Conservation (phyloP, 2,797 vertebrate genomes). For the Lycodopsis pacificus region DNA sequence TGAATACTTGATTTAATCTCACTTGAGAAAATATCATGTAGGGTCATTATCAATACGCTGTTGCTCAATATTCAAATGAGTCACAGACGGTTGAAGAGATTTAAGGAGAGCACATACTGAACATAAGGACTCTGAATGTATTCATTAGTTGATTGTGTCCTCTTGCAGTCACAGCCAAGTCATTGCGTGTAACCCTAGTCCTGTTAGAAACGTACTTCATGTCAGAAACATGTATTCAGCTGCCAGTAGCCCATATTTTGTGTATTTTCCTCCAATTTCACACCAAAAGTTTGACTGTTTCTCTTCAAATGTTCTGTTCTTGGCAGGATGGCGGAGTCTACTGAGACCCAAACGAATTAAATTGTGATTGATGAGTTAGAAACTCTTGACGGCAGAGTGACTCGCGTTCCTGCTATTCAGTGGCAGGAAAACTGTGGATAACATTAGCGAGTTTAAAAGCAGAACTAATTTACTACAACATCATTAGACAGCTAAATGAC, state of each 20-base stretch:
- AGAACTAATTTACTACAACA: slow-evolving; percentile 33
- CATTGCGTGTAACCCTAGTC: slow-evolving; percentile 18
- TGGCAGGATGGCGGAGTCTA: slow-evolving; percentile 28
- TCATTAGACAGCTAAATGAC: slow-evolving; percentile 38
- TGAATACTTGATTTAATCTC: slow-evolving; percentile 56
- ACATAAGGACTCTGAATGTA: slow-evolving; percentile 40
- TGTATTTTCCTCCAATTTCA: slow-evolving; percentile 34
- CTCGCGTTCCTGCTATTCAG: slow-evolving; percentile 21
- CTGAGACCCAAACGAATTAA: slow-evolving; percentile 53
- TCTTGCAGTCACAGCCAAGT: slow-evolving; percentile 40
- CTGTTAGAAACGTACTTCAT: slow-evolving; percentile 23
- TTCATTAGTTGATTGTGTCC: slow-evolving; percentile 43
- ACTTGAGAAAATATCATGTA: slow-evolving; percentile 42
- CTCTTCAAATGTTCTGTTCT: slow-evolving; percentile 16
- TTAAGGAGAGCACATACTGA: neutral
- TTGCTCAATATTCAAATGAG: slow-evolving; percentile 22
- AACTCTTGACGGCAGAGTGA: slow-evolving; percentile 42
- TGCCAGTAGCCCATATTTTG: slow-evolving; percentile 35
- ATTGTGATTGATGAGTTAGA: slow-evolving; percentile 61
- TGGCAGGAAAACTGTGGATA: slow-evolving; percentile 18
- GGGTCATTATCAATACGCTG: slow-evolving; percentile 19
- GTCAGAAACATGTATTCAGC: slow-evolving; percentile 48
- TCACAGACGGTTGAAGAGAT: neutral
- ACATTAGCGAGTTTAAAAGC: slow-evolving; percentile 40
- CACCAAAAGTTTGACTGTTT: slow-evolving; percentile 35